Evolutionary conservation across 2,113 vertebrate species (phyloP).

Genomic region (Tachysurus fulvidraco): DNA sequence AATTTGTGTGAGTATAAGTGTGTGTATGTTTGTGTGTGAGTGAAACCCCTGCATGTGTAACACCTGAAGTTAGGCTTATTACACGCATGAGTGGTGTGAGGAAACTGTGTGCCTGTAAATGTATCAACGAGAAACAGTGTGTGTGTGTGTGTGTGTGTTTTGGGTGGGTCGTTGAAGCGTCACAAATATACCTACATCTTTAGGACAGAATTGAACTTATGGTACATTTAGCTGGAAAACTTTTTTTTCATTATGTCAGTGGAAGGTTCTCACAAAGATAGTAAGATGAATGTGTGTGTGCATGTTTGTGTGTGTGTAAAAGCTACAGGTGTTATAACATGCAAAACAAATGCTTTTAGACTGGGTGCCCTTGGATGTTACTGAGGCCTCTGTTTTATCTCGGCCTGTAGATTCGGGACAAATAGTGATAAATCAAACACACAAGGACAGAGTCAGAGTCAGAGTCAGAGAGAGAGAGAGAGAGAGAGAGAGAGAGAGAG

Average conservation of each 20-base stretch:
- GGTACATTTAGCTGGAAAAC: not conserved
- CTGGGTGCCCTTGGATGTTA: slow-evolving; percentile 24
- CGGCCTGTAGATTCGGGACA: slow-evolving; percentile 60
- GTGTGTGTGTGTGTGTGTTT: slow-evolving; percentile 34
- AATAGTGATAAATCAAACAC: slow-evolving; percentile 65
- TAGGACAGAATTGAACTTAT: not conserved
- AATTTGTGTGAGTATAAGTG: slow-evolving; percentile 19
- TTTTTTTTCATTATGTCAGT: not conserved
- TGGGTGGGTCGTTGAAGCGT: no score
- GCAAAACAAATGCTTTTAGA: not conserved
- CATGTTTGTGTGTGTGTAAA: slow-evolving; percentile 11
- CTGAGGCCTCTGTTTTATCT: slow-evolving; percentile 37
- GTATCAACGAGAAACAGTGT: slow-evolving; percentile 27
- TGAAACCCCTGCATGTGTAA: not conserved
- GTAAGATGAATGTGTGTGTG: no score
- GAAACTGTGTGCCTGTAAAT: slow-evolving; percentile 1
- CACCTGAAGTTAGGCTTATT: slow-evolving; percentile 9
- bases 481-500: not conserved
- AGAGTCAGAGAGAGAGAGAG: not conserved
- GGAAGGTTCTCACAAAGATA: no score
- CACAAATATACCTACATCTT: not conserved
- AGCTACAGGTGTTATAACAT: not conserved
- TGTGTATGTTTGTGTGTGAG: slow-evolving; percentile 1
- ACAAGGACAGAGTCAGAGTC: slow-evolving; percentile 21
- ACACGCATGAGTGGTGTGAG: slow-evolving; percentile 4